Evolutionary conservation across 1,140 invertebrate genomes (phyloP), one percentile per base, ranked within the genome.

Genomic region (Campoletis sonorensis): DNA sequence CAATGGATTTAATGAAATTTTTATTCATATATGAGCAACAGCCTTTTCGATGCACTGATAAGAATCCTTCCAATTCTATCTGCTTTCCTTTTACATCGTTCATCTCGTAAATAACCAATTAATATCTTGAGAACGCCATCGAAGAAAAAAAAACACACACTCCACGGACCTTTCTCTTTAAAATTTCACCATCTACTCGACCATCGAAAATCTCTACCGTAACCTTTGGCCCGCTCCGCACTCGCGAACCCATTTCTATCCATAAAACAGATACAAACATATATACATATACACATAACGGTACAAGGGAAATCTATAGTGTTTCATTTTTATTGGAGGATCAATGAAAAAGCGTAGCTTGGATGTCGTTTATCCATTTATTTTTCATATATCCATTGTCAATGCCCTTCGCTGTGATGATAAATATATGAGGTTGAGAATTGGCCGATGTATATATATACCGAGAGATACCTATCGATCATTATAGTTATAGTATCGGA

Each of bases 361-460:
- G 0, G 27, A 58, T 27, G 54, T 58, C 72, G 26, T 58, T 75
- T 58, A 75, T 75, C 72, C 72, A 75, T 51, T 75, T 75, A 75
- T 75, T 58, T 75, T 58, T 75, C 8, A 75, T 75, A 51, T n/a
- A 13, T 30, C 72, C 49, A 75, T 58, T 75, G 72, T 75, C 49
- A 58, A 58, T 27, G 21, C 45, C 49, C 72, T 51, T 23, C 10
- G 21, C 10, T 16, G 7, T n/a, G 7, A 26, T 13, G 45, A 40
- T 7, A 30, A 58, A 54, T 16, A 58, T 21, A 58, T 58, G 21
- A 58, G 54, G 21, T 10, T 58, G 54, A 58, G 13, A 58, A 23
- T 45, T 45, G 40, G 40, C 40, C 13, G 26, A 45, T 49, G 27
- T 26, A 30, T 7, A 40, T 49, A 51, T 26, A 30, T 7, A 40